Conservation (phyloP, 2,113 vertebrate genomes). For the Numida meleagris region DNA sequence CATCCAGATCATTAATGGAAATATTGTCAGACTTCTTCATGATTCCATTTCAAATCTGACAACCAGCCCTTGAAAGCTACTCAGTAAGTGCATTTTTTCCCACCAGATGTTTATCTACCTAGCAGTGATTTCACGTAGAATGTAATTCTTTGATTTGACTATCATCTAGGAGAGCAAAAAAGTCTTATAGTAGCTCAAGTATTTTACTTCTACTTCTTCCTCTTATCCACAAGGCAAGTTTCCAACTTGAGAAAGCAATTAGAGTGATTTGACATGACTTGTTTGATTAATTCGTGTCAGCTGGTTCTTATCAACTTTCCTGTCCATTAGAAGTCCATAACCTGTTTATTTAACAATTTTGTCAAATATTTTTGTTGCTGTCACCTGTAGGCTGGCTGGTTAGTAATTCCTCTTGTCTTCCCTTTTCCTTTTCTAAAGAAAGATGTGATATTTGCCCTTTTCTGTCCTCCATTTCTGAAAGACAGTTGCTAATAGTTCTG, state of each 20-base stretch:
- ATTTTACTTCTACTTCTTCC: neutral
- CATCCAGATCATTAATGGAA: conserved; percentile 48
- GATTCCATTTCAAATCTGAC: conserved; percentile 58
- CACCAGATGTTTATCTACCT: neutral
- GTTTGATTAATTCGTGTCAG: neutral
- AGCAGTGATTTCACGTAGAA: neutral
- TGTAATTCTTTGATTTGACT: neutral
- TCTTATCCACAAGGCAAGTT: neutral
- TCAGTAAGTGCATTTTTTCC: conserved; percentile 33
- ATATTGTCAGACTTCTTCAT: conserved; percentile 59
- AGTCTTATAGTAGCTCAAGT: neutral
- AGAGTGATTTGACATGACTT: neutral
- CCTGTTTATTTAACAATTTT: conserved; percentile 4
- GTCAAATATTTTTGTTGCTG: neutral
- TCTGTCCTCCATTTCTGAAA: neutral
- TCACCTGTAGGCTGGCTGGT: neutral
- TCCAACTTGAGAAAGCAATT: neutral
- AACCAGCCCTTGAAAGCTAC: conserved; percentile 45
- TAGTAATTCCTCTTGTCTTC: neutral
- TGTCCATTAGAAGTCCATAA: neutral
- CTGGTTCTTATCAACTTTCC: neutral
- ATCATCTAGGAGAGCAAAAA: neutral
- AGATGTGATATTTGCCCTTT: neutral
- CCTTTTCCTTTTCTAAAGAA: neutral
- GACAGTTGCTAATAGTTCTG: neutral